These are phyloP conservation scores for Carposina sasakii DNA, from an alignment of 1,140 invertebrate genomes.

Conservation along the genomic window DNA sequence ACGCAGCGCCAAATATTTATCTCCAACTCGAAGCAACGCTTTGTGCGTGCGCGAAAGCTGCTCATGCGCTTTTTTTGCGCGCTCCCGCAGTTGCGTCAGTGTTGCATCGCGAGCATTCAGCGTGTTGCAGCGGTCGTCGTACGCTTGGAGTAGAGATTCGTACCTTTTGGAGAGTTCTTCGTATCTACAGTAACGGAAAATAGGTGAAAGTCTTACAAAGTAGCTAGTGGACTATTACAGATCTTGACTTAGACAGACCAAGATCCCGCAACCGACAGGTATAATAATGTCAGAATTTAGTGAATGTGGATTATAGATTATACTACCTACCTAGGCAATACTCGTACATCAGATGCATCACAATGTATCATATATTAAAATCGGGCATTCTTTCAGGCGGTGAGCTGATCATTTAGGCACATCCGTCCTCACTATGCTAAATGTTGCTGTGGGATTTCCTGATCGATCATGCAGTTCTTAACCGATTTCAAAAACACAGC, in stretches of 20 bases:
- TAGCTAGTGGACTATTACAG: neutral
- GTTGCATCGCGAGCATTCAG: conserved; percentile 23
- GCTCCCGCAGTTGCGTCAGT: conserved; percentile 20
- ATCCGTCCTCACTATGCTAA: no score
- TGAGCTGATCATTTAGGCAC: no score
- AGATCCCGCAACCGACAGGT: neutral
- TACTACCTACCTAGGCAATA: neutral
- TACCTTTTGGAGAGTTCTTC: conserved; percentile 54
- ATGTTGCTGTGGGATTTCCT: neutral
- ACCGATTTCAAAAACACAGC: neutral
- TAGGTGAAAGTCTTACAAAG: neutral
- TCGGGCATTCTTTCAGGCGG: no score
- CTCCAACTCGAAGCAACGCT: conserved; percentile 37
- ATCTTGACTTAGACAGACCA: neutral
- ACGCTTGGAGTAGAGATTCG: conserved; percentile 34
- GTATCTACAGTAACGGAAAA: conserved; percentile 33
- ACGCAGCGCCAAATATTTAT: conserved; percentile 43
- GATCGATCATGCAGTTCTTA: neutral
- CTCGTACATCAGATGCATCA: neutral
- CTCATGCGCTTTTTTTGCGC: conserved; percentile 20
- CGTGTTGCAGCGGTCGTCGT: conserved; percentile 35
- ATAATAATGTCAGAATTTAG: neutral
- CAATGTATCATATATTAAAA: no score
- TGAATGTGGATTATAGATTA: neutral
- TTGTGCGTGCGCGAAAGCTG: conserved; percentile 35